Base-by-base conservation (phyloP, 2,113 vertebrate species). In the Gadus chalcogrammus region DNA sequence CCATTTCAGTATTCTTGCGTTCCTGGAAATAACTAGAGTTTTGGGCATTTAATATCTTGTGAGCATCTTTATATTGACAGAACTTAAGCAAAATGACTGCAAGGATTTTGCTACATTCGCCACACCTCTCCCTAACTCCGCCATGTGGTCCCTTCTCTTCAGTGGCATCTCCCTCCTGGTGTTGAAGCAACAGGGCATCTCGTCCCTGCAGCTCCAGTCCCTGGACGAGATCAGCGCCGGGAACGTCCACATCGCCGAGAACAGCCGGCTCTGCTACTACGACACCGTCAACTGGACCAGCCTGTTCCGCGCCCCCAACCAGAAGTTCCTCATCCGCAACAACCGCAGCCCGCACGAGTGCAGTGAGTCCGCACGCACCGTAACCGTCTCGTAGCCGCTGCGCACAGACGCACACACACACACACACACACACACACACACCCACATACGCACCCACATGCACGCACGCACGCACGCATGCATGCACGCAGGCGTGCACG, bases 91-190 rank as follows among this genome's bases (percentile, higher is more conserved):
- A 35, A 35, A 48, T 48, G 42, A 9, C 42, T 5, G 11, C 5
- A 2, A 48, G 7, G 42, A 48, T 48, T 48, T 48, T 48, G 5
- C 13, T 17, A 24, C 18, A 17, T 24, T 18, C 18, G 13, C 28
- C 55, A 16, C 11, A n/a, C 55, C 18, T 55, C 42, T 64, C 31
- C 20, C 8, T 65, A 70, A 59, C 17, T 74, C 70, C 56, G 58
- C 53, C 68, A 15, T 27, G 15, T 17, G 11, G 15, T 69, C 76
- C 61, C 65, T 48, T 16, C 65, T 64, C 65, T 67, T 60, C 69
- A 99, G 97, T 78, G 97, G 97, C 55, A 97, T 99, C 80, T 99
- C 97, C 64, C 88, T 99, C 85, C 92, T 99, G 82, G 96, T 99
- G 78, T 91, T 99, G 13, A 98, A 99, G 85, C 97, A 98, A 64